Evolutionary conservation across 1,140 invertebrate genomes (phyloP).

Genomic region (Physella acuta): DNA sequence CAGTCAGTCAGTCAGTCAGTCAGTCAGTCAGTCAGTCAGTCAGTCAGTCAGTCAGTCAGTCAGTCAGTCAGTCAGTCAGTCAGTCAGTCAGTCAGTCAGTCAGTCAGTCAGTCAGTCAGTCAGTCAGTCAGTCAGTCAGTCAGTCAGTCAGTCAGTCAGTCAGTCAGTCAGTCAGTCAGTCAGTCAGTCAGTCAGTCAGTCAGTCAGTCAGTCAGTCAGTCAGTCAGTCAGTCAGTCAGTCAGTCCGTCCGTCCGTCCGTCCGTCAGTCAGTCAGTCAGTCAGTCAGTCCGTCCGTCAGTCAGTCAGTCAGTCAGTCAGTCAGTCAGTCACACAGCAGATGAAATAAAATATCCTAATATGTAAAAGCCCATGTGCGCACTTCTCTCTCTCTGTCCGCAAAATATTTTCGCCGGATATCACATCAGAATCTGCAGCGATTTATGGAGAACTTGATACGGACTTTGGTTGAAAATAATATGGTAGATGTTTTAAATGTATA

Average conservation of each 20-base stretch:
- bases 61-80: constrained; percentile 35
- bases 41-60: constrained; percentile 26
- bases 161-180: constrained; percentile 35
- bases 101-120: constrained; percentile 33
- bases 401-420: no score
- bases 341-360: no score
- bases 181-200: constrained; percentile 43
- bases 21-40: constrained; percentile 39
- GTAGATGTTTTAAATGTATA: no score
- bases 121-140: constrained; percentile 32
- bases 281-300: constrained; percentile 37
- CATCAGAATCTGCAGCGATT: no score
- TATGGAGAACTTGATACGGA: no score
- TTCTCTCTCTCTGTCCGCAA: no score
- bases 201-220: constrained; percentile 39
- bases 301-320: constrained; percentile 37
- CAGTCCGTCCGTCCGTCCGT: constrained; percentile 37
- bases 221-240: constrained; percentile 39
- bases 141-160: constrained; percentile 37
- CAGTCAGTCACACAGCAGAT: constrained; percentile 35
- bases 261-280: constrained; percentile 36
- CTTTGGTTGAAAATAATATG: no score
- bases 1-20: constrained; percentile 44
- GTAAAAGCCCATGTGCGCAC: no score
- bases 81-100: constrained; percentile 35